Evolutionary conservation across 2,888 invertebrate species (phyloP).

Genomic region (Herminia tarsipennalis): DNA sequence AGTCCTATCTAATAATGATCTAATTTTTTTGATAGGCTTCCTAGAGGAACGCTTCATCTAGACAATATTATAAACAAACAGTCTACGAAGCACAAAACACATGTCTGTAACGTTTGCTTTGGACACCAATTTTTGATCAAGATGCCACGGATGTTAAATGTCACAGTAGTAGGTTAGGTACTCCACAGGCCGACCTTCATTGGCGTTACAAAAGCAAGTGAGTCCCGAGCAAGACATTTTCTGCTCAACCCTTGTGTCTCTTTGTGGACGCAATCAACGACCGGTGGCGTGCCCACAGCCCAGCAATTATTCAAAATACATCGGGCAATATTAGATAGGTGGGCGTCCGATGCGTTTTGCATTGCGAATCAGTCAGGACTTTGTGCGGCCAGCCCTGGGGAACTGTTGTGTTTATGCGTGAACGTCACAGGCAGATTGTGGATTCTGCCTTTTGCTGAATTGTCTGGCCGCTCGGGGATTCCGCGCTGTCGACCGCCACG

Average conservation of each 20-base stretch:
- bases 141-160: not conserved
- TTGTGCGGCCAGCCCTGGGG: constrained; percentile 71
- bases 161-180: not conserved
- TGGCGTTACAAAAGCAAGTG: constrained; percentile 12
- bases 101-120: no score
- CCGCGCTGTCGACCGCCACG: constrained; percentile 42
- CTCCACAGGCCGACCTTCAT: not conserved
- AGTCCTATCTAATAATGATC: no score
- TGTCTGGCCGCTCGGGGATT: constrained; percentile 64
- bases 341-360: constrained; percentile 81
- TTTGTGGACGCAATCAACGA: constrained; percentile 76
- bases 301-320: constrained; percentile 85
- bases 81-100: no score
- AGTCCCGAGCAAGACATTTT: constrained; percentile 69
- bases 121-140: no score
- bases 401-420: constrained; percentile 69
- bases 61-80: no score
- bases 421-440: constrained; percentile 69
- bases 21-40: no score
- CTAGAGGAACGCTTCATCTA: no score
- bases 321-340: constrained; percentile 83
- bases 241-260: constrained; percentile 64
- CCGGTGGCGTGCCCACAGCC: constrained; percentile 51
- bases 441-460: constrained; percentile 72
- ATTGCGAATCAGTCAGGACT: constrained; percentile 82